Evolutionary conservation across 2,888 invertebrate genomes (phyloP), one percentile per base, ranked within the genome.

Genomic region (Morpho helenor): DNA sequence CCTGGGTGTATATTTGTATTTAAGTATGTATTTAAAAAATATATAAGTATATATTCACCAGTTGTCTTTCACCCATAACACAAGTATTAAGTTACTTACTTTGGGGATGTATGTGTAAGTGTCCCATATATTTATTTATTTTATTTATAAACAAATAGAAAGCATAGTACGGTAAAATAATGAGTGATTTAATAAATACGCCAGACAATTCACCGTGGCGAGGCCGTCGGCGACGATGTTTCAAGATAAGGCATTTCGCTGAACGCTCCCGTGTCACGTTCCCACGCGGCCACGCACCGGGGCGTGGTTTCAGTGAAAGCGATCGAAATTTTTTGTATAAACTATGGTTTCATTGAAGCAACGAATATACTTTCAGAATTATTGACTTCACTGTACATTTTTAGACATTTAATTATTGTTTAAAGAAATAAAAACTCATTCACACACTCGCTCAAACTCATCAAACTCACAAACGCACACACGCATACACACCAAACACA

Each of bases 231-330:
- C 82, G 72, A 72, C 77, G 80, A 84, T 84, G 82, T 83, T 80
- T 83, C 85, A 80, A 82, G 85, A 87, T 86, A 86, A 86, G 82
- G 77, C 69, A 75, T 74, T 74, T 71, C 73, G 73, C 64, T 69
- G 73, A 74, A 71, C 71, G 73, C 72, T 70, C 69, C 71, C 46
- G 46, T 73, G 75, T 73, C 74, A 68, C 70, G 76, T 84, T 84
- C 83, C 82, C 84, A 84, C 84, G 80, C 76, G 69, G 62, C 68
- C 60, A 54, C 59, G 61, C 54, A 60, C 65, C 57, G 63, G 48
- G 58, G 61, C 23, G 48, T 44, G 61, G 53, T 51, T 49, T 23
- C 40, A 55, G 56, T 63, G 56, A 43, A 10, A 57, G 61, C 61
- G 60, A 9, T 1, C 43, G 9, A 48, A 16, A 16, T 40, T 10